Evolutionary conservation across 1,140 invertebrate genomes (phyloP), one percentile per base, ranked within the genome.

Genomic region (Palaemon carinicauda): DNA sequence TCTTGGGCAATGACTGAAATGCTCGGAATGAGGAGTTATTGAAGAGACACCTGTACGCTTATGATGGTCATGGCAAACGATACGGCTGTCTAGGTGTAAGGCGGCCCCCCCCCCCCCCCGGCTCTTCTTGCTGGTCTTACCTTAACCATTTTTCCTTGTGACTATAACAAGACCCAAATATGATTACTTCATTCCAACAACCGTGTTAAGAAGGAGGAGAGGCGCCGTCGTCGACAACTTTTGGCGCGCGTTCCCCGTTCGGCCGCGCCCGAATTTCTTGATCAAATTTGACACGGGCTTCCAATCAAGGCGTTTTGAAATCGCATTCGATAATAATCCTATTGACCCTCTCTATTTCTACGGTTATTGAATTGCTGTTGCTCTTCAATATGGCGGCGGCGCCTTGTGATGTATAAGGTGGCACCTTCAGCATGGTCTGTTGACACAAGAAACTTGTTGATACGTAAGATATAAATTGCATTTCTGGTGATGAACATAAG

Each of bases 301-400:
- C 82, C 82, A 85, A 85, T 85, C 82, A 85, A 85, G 82, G 56
- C 74, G 75, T 79, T 78, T 85, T 85, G 74, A 85, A 71, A 79
- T 85, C 74, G 75, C 82, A 85, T 85, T 79, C 82, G 82, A 85
- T 85, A 85, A 85, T 85, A 85, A 85, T 85, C 79, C 75, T 85
- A 85, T 85, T 85, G 82, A 85, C 82, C 82, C 69, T 85, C 60
- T 85, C 82, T 85, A 85, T 85, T 85, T 79, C 82, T 85, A 79
- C 75, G 82, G 82, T 85, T 85, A 85, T 85, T 73, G 82, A 79
- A 65, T 85, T 85, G 54, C 52, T 52, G 56, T 79, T 79, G 74
- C 33, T 81, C 19, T 24, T 71, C 31, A 60, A 60, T 60, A 31
- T 24, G 27, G 77, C 77, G 81, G 50, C 33, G 27, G 77, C 77